Conservation (phyloP, 2,888 invertebrate species). For the Himalopsyche tibetana region DNA sequence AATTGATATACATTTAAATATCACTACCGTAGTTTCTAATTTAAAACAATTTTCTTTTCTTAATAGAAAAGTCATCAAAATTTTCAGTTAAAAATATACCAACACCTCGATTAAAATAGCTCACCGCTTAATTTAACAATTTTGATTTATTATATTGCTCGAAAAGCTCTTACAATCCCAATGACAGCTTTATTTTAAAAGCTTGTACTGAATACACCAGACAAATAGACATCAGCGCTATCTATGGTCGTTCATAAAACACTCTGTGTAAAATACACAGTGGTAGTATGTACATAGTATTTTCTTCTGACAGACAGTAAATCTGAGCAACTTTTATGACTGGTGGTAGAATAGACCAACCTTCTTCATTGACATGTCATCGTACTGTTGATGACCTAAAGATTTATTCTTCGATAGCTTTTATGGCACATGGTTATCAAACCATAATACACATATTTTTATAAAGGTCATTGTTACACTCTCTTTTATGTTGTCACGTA, state of each 20-base stretch:
- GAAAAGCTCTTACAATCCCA: too few species aligned
- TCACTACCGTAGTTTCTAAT: too few species aligned
- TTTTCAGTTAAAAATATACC: too few species aligned
- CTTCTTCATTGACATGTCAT: slow-evolving; percentile 19
- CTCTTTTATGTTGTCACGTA: too few species aligned
- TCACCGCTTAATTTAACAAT: too few species aligned
- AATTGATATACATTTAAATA: too few species aligned
- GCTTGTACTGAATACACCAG: background rate
- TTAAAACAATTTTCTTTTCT: too few species aligned
- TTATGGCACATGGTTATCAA: background rate
- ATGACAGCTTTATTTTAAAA: too few species aligned
- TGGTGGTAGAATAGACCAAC: slow-evolving; percentile 9
- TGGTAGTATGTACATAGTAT: background rate
- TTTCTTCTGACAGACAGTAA: slow-evolving; percentile 42
- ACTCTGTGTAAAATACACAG: slow-evolving; percentile 28
- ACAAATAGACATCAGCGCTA: slow-evolving; percentile 39
- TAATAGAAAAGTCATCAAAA: too few species aligned
- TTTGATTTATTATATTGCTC: too few species aligned
- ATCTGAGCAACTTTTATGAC: slow-evolving; percentile 31
- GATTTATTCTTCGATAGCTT: slow-evolving; percentile 15
- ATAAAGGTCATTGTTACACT: too few species aligned
- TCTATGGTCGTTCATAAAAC: slow-evolving; percentile 41
- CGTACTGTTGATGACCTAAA: background rate
- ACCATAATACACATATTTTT: background rate
- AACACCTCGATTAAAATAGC: too few species aligned